A percentile compares a stretch with the other conserved stretches of the same genome.
phyloP scores from a whole-genome alignment of 1,140 invertebrate genomes.

The Drosophila funebris region DNA sequence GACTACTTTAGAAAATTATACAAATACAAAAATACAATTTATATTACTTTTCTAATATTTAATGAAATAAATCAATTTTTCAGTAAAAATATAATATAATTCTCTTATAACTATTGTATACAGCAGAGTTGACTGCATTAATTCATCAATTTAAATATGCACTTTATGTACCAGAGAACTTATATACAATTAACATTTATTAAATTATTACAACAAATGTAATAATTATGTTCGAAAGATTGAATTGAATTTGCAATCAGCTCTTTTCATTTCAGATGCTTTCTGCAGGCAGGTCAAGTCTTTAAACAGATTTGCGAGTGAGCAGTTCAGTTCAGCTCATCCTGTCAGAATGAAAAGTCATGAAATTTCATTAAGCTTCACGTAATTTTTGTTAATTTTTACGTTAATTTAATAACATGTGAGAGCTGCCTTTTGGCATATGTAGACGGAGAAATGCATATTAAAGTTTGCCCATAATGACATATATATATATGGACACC shows the following conservation, averaged over 20 bases:
- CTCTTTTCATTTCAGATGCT: neutral
- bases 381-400: conserved; percentile 46
- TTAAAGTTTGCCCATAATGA: conserved; percentile 36
- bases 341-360: conserved; percentile 2
- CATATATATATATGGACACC: neutral
- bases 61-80: no score
- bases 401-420: conserved; percentile 39
- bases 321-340: neutral
- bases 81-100: no score
- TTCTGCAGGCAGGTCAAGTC: neutral
- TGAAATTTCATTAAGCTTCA: conserved; percentile 31
- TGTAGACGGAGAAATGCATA: conserved; percentile 12
- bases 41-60: no score
- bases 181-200: no score
- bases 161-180: no score
- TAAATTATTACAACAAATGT: no score
- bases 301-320: conserved; percentile 7
- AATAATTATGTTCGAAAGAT: no score
- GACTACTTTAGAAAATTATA: no score
- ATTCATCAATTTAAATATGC: no score
- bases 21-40: no score
- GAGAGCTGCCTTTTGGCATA: conserved; percentile 5
- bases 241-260: neutral
- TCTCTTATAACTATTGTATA: no score
- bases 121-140: no score